phyloP scores from a whole-genome alignment of 2,888 invertebrate genomes.

The Diarsia mendica region DNA sequence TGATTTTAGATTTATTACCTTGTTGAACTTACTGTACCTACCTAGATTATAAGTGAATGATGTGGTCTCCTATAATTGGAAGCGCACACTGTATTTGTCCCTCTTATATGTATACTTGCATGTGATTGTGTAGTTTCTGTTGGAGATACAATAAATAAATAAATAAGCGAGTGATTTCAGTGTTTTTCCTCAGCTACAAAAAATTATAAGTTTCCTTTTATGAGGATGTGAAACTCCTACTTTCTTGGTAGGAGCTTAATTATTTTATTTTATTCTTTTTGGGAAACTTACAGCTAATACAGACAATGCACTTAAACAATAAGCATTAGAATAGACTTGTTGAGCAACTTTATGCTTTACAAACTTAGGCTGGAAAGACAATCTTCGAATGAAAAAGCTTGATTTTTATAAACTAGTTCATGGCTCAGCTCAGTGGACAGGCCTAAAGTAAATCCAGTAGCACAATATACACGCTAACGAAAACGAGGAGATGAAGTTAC shows the following conservation, averaged over 20 bases:
- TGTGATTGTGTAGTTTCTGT: no score
- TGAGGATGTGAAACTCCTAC: neutral
- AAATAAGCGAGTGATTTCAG: neutral
- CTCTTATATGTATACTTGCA: no score
- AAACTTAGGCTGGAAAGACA: neutral
- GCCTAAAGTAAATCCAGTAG: neutral
- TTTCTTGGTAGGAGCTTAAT: neutral
- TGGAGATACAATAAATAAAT: no score
- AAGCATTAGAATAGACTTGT: neutral
- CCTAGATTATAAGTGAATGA: no score
- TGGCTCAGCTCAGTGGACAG: neutral
- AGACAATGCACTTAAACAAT: no score
- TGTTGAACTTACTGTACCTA: no score
- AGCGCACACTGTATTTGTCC: no score
- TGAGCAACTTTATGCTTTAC: neutral
- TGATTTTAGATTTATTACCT: no score
- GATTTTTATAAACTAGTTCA: neutral
- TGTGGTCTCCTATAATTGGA: no score
- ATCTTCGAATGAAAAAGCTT: neutral
- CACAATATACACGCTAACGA: neutral
- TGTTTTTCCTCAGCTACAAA: neutral
- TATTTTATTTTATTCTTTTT: no score
- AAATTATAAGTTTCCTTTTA: neutral
- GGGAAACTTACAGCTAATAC: no score
- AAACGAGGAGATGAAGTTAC: neutral